Percentiles rank a stretch among this genome's conserved stretches.
Conservation (phyloP, 2,888 invertebrate species). For the Ormyrus labotus region DNA sequence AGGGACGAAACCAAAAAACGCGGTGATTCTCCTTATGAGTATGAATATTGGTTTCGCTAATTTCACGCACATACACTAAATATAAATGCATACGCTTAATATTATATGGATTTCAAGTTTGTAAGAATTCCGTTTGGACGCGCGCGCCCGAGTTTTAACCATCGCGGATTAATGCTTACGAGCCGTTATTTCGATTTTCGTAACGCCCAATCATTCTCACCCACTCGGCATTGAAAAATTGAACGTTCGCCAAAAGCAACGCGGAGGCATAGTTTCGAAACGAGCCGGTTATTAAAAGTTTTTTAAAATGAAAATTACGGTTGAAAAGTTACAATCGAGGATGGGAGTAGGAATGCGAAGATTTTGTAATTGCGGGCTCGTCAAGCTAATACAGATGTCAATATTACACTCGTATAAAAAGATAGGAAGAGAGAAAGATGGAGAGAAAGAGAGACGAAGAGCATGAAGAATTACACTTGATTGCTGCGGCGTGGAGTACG, state of each 20-base stretch:
- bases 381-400: conserved; percentile 58
- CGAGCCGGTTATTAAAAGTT: neutral
- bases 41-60: conserved; percentile 42
- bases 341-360: conserved; percentile 17
- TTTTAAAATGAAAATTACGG: neutral
- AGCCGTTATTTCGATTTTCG: conserved; percentile 20
- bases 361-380: conserved; percentile 55
- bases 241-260: conserved; percentile 1
- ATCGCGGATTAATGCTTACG: conserved; percentile 32
- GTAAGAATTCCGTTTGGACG: conserved; percentile 28
- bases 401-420: conserved; percentile 56
- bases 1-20: conserved; percentile 31
- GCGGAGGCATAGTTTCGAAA: conserved; percentile 19
- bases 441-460: conserved; percentile 2
- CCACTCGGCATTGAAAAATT: conserved; percentile 8
- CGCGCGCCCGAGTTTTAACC: conserved; percentile 22
- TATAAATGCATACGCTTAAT: conserved; percentile 48
- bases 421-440: neutral
- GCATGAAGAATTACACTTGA: conserved; percentile 46
- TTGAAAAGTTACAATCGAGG: conserved; percentile 1
- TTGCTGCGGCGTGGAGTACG: conserved; percentile 55
- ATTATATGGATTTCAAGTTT: conserved; percentile 32
- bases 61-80: conserved; percentile 46
- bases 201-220: conserved; percentile 6
- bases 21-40: conserved; percentile 38